Base-by-base conservation (phyloP, 2,797 vertebrate genomes). In the Perodicticus potto region DNA sequence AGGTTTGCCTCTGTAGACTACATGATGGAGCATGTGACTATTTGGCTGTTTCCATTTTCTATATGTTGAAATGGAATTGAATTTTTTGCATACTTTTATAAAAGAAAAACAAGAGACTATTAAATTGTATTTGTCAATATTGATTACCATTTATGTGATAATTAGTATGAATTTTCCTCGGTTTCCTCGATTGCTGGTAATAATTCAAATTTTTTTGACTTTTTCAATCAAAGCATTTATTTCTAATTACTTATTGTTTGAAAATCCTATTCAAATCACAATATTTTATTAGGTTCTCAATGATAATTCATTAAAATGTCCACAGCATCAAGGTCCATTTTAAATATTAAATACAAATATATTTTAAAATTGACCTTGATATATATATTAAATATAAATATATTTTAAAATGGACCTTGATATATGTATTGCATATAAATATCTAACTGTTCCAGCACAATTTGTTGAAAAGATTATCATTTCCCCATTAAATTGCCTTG, bases 221-320 rank as follows among this genome's bases (percentile, higher is more conserved):
- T 95, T 94, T 96, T 65, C 53, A 84, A 37, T 67, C 19, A 3
- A 96, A 86, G 37, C 29, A 37, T 67, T 57, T 72, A 69, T 88
- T 89, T 88, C 29, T 87, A 92, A 61, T 80, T 43, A 87, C 22
- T 65, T 87, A 27, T 86, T 77, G 97, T 93, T 98, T 98, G 72
- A 96, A 96, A 96, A 87, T 34, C 40, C n/a, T 98, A 90, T 97
- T 98, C 88, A 97, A 65, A 90, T 93, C 94, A 95, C 73, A 96
- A 93, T 97, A 97, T 97, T 97, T 98, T 97, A 97, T 98, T 98
- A 97, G 94, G 77, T 97, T 95, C 84, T 97, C 97, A 89, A 97
- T 97, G 98, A 92, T 94, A 88, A 93, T 94, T 96, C 87, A 97
- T 98, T 98, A 97, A 98, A 98, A 98, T 97, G 93, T 96, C 34